Evolutionary conservation across 30 jellyfish, hydroid and myxozoan species (phyloP).

Genomic region (Mastigias papua): DNA sequence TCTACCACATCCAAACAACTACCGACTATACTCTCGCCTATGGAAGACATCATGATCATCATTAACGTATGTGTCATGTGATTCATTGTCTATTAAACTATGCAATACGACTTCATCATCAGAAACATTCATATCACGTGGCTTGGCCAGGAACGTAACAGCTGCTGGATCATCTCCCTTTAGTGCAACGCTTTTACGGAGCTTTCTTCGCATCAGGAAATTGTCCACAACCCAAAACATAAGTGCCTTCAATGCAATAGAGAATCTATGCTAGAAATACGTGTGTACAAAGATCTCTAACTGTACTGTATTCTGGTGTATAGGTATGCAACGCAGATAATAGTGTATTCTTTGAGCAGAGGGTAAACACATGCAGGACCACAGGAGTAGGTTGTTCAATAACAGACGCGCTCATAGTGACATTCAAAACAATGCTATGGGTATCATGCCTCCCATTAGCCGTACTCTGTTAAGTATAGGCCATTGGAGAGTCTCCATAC

Average conservation of each 20-base stretch:
- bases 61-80: constrained; percentile 70
- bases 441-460: too few species aligned
- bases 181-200: constrained; percentile 29
- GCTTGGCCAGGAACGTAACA: constrained; percentile 63
- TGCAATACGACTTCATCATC: constrained; percentile 89
- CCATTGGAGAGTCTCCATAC: too few species aligned
- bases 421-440: too few species aligned
- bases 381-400: too few species aligned
- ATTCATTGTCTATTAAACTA: constrained; percentile 79
- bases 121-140: constrained; percentile 53
- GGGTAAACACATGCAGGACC: too few species aligned
- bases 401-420: too few species aligned
- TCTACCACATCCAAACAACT: background rate
- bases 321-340: too few species aligned
- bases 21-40: constrained; percentile 29
- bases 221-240: constrained; percentile 98
- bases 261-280: background rate
- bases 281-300: too few species aligned
- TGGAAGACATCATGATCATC: constrained; percentile 59
- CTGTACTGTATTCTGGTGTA: too few species aligned
- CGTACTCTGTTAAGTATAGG: too few species aligned
- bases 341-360: too few species aligned
- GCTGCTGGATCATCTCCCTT: constrained; percentile 31
- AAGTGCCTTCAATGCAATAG: constrained; percentile 65
- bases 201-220: constrained; percentile 86